Conservation (phyloP, 1,140 invertebrate species). For the Globodera ellingtonae region DNA sequence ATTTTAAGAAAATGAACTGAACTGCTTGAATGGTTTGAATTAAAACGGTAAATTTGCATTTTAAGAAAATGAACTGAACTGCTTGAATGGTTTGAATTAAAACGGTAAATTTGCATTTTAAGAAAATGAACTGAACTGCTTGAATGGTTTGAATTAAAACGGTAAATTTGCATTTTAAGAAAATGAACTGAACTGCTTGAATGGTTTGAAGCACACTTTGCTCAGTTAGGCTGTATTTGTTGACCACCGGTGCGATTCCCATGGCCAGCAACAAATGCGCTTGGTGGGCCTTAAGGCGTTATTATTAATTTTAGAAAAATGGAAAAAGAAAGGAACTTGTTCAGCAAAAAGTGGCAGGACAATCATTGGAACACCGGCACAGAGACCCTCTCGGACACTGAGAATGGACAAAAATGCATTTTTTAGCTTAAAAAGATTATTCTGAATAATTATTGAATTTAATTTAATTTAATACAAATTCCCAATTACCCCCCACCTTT, state of each 20-base stretch:
- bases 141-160: constrained; percentile 14
- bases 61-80: neutral
- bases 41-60: too few species aligned
- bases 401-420: constrained; percentile 5
- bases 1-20: neutral
- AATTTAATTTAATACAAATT: neutral
- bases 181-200: neutral
- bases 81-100: constrained; percentile 21
- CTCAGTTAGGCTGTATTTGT: constrained; percentile 24
- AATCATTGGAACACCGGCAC: constrained; percentile 67
- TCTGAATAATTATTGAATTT: too few species aligned
- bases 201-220: constrained; percentile 25
- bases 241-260: constrained; percentile 29
- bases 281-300: constrained; percentile 12
- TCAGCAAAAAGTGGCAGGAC: constrained; percentile 68
- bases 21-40: too few species aligned
- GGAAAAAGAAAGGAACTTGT: constrained; percentile 34
- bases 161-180: neutral
- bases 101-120: constrained; percentile 5
- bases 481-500: constrained; percentile 33
- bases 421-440: neutral
- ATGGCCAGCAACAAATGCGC: constrained; percentile 27
- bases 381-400: constrained; percentile 38
- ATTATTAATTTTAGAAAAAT: neutral
- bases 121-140: neutral